These are phyloP conservation scores for Bucorvus abyssinicus DNA, from an alignment of 2,797 vertebrate genomes.

Conservation along the genomic window DNA sequence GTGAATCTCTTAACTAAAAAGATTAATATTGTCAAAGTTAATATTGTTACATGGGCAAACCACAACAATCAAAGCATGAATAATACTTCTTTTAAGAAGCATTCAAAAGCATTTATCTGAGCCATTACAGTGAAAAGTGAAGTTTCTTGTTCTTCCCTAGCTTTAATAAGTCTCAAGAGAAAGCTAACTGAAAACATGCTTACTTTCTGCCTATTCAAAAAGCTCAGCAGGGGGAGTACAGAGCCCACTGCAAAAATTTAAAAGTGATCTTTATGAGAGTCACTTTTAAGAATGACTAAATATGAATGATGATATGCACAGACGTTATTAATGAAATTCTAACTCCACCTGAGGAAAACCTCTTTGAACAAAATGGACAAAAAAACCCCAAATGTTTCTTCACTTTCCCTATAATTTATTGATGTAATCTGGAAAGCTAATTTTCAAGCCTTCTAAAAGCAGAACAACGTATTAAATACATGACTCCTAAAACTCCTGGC, in stretches of 20 bases:
- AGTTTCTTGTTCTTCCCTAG: background rate
- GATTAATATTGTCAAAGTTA: no score
- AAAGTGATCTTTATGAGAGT: background rate
- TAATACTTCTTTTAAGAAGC: background rate
- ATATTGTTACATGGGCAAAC: background rate
- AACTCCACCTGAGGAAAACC: background rate
- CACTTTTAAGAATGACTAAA: background rate
- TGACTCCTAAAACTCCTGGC: background rate
- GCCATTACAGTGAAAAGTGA: background rate
- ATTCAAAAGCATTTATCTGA: background rate
- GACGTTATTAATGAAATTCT: background rate
- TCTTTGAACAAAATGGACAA: background rate
- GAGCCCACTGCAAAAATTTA: background rate
- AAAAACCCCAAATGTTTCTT: background rate
- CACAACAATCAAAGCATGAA: background rate
- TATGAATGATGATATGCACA: background rate
- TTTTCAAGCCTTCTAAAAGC: background rate
- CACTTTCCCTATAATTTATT: background rate
- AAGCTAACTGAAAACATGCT: background rate
- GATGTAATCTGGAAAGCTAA: background rate
- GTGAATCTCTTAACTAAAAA: background rate
- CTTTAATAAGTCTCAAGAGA: background rate
- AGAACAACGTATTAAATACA: background rate
- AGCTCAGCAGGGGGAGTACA: conserved; percentile 47
- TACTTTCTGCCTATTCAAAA: background rate